Evolutionary conservation across 2,113 vertebrate genomes (phyloP), one percentile per base, ranked within the genome.

Genomic region (Alouatta palliata): DNA sequence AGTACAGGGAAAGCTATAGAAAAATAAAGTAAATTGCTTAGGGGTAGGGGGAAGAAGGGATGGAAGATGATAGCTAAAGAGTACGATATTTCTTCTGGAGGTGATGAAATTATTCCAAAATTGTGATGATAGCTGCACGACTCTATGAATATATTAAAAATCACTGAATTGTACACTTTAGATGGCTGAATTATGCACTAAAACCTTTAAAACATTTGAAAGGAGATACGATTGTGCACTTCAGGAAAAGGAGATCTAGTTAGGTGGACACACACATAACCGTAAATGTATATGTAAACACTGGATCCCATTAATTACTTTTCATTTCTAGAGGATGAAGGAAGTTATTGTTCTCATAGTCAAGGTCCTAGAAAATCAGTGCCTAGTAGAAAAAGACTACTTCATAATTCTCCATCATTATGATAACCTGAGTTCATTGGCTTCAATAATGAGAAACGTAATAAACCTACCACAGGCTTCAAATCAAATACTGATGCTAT

Each of bases 21-120:
- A 45, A 58, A 9, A 66, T 10, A 77, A 56, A 71, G 32, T 35
- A 83, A 32, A 68, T 61, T 96, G 13, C n/a, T 49, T 70, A 47
- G 71, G 30, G 54, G 27, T 56, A 6, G 9, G 49, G 9, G 35
- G 64, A 84, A 5, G 32, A 14, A 71, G 7, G 13, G 13, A 27
- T 3, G 58, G 66, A 2, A 40, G 35, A 68, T 12, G 77, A 61
- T 0, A 92, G 47, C 37, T 40, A 43, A 45, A 21, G 1, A 11
- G 5, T 32, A 19, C 0, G 10, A 10, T 16, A 25, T 49, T 94
- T 93, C 70, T 91, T 91, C 40, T 37, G 27, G 10, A 87, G 35
- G 30, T 61, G 21, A 54, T 25, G 21, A 83, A 84, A 90, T 94
- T 93, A 20, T 87, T 83, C 88, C 83, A 87, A 91, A 88, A 75